phyloP scores from a whole-genome alignment of 1,140 invertebrate genomes.

The Neocloeon triangulifer region DNA sequence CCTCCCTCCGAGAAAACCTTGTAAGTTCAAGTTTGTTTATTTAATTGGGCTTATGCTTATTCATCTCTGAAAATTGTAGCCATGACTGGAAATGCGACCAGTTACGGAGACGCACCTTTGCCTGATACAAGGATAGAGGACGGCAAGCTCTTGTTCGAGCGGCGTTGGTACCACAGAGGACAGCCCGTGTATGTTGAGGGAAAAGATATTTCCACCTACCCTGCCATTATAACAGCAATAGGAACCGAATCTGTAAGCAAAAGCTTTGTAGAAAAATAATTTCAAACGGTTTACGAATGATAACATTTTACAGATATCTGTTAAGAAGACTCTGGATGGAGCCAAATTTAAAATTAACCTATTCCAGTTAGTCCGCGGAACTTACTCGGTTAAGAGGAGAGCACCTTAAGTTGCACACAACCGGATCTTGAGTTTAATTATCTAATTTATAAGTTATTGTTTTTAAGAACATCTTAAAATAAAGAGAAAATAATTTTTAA shows the following conservation, averaged over 20 bases:
- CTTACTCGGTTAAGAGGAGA: constrained; percentile 65
- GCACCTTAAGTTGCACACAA: too few relatives aligned
- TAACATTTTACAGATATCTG: constrained; percentile 46
- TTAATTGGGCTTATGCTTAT: too few relatives aligned
- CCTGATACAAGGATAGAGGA: constrained; percentile 73
- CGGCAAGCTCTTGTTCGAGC: constrained; percentile 81
- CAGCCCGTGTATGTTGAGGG: constrained; percentile 81
- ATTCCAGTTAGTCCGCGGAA: constrained; percentile 63
- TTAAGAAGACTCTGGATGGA: constrained; percentile 62
- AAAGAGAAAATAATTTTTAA: too few relatives aligned
- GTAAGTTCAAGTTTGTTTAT: too few relatives aligned
- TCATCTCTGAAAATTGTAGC: too few relatives aligned
- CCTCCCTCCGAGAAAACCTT: background rate
- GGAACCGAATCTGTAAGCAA: constrained; percentile 61
- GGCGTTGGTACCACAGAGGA: constrained; percentile 77
- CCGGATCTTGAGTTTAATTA: too few relatives aligned
- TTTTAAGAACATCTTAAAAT: too few relatives aligned
- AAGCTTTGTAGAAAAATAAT: too few relatives aligned
- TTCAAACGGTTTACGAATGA: too few relatives aligned
- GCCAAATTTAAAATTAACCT: constrained; percentile 63
- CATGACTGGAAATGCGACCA: constrained; percentile 12
- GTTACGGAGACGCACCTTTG: constrained; percentile 10
- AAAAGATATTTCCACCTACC: constrained; percentile 55
- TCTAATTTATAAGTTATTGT: too few relatives aligned
- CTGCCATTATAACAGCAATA: constrained; percentile 71